A percentile compares a stretch with the other conserved stretches of the same genome.
These are phyloP conservation scores for Saccostrea glomerata DNA, from an alignment of 1,140 invertebrate genomes.

Conservation along the genomic window DNA sequence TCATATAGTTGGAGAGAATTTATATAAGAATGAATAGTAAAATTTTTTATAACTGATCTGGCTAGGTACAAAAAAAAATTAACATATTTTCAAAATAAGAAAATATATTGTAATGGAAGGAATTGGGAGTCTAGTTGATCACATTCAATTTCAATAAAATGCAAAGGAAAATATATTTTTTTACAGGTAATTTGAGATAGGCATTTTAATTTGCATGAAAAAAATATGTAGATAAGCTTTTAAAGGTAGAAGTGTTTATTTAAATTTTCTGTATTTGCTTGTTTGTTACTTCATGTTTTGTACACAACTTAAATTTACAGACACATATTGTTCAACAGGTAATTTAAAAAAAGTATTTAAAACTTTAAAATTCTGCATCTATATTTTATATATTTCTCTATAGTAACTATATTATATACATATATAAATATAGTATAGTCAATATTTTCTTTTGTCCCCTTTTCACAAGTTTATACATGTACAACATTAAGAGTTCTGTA, in stretches of 20 bases:
- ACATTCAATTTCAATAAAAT: neutral
- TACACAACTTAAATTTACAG: conserved; percentile 24
- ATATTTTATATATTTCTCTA: conserved; percentile 6
- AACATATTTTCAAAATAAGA: neutral
- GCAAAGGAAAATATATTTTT: neutral
- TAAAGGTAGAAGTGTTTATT: neutral
- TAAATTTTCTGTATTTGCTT: neutral
- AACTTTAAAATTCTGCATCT: neutral
- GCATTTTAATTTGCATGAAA: neutral
- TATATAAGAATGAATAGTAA: neutral
- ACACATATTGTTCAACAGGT: conserved; percentile 12
- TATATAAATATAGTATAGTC: neutral
- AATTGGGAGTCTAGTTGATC: neutral
- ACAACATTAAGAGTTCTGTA: neutral
- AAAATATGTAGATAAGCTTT: neutral
- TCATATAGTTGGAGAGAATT: neutral
- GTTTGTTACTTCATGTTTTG: neutral
- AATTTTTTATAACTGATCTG: neutral
- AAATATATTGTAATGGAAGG: neutral
- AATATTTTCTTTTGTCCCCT: neutral
- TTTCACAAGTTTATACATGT: neutral
- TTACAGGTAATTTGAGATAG: neutral
- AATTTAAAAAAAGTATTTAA: neutral
- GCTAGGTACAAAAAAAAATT: neutral
- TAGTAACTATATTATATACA: neutral